These are phyloP conservation scores for Phoenicopterus ruber DNA, from an alignment of 2,113 vertebrate species.

Conservation along the genomic window DNA sequence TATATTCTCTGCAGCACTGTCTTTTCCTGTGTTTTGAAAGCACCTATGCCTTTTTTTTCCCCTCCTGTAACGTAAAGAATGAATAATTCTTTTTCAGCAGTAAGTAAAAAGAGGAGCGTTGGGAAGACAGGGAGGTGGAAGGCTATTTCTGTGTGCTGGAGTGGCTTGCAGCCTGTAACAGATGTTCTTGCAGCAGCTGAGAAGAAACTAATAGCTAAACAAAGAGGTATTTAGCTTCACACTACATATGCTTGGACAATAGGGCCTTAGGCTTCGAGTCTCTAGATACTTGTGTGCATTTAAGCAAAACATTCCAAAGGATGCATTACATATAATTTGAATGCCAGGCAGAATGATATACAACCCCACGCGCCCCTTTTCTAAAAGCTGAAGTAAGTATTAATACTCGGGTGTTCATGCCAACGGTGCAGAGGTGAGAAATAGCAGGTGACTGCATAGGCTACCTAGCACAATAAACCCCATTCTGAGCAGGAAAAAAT, in stretches of 20 bases:
- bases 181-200: constrained; percentile 46
- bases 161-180: background rate
- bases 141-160: background rate
- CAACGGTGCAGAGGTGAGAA: background rate
- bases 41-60: background rate
- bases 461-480: background rate
- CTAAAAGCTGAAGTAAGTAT: background rate
- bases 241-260: background rate
- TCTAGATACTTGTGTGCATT: background rate
- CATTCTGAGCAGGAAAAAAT: background rate
- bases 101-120: background rate
- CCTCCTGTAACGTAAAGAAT: background rate
- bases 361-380: background rate
- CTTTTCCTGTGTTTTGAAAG: background rate
- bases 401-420: background rate
- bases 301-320: constrained; percentile 34
- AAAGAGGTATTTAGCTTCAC: constrained; percentile 40
- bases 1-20: background rate
- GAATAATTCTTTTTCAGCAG: background rate
- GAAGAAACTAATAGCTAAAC: constrained; percentile 36
- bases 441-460: background rate
- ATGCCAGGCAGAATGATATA: background rate
- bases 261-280: background rate
- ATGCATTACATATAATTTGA: constrained; percentile 12
- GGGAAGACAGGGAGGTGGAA: background rate